Evolutionary conservation across 2,888 invertebrate species (phyloP).

Genomic region (Taphrorychus bicolor): DNA sequence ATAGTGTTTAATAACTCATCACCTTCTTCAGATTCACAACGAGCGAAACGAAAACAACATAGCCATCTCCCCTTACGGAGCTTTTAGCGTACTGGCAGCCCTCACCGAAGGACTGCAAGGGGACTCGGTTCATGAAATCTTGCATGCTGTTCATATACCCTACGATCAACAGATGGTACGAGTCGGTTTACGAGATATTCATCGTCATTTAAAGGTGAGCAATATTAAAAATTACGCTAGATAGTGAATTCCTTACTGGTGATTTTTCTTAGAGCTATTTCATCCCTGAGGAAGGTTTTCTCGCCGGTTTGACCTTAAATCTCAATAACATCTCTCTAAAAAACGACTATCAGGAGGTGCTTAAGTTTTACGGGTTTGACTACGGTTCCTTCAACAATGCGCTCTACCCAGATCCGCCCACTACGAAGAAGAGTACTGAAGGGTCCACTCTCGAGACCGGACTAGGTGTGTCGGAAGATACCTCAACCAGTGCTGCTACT

Average conservation of each 20-base stretch:
- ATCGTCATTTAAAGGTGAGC: constrained; percentile 77
- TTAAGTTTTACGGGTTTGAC: constrained; percentile 84
- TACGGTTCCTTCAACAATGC: constrained; percentile 63
- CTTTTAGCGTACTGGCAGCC: constrained; percentile 80
- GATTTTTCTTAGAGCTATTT: constrained; percentile 75
- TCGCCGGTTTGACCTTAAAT: constrained; percentile 81
- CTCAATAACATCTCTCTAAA: constrained; percentile 79
- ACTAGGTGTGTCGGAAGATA: constrained; percentile 22
- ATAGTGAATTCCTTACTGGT: too few species aligned
- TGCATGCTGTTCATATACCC: constrained; percentile 73
- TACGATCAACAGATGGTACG: constrained; percentile 75
- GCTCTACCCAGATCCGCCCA: constrained; percentile 51
- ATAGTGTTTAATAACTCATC: background rate
- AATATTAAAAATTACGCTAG: too few species aligned
- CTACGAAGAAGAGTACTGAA: constrained; percentile 45
- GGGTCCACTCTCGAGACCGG: constrained; percentile 32
- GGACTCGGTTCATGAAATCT: constrained; percentile 75
- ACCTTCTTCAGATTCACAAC: constrained; percentile 66
- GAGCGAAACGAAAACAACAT: constrained; percentile 79
- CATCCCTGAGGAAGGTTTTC: constrained; percentile 81
- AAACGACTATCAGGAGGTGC: constrained; percentile 74
- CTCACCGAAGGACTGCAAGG: constrained; percentile 81
- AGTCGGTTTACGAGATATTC: constrained; percentile 83
- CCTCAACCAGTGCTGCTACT: constrained; percentile 2
- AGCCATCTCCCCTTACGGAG: constrained; percentile 84